A percentile compares a stretch with the other conserved stretches of the same genome.
These are phyloP conservation scores for Vanacampus margaritifer DNA, from an alignment of 2,113 vertebrate genomes.

Conservation along the genomic window DNA sequence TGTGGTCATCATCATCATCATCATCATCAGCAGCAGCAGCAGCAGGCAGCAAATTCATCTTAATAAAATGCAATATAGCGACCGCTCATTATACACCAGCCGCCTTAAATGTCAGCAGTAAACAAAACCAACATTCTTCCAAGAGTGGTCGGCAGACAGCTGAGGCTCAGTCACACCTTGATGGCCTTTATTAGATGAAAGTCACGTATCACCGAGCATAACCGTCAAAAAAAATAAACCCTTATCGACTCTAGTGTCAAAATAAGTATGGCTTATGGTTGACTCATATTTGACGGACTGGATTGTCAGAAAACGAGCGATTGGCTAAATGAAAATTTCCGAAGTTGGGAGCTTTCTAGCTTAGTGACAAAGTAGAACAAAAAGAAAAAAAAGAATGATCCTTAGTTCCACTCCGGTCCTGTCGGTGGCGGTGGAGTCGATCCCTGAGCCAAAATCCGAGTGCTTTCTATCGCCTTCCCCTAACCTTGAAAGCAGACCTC, in stretches of 20 bases:
- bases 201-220: neutral
- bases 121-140: constrained; percentile 41
- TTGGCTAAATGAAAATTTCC: neutral
- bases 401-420: neutral
- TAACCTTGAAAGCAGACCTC: too few relatives aligned
- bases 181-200: neutral
- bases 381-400: neutral
- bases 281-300: neutral
- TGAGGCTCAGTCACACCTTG: constrained; percentile 1
- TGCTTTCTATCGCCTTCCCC: neutral
- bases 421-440: too few relatives aligned
- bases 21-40: neutral
- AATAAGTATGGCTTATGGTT: neutral
- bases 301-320: neutral
- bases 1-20: constrained; percentile 9
- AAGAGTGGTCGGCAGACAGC: neutral
- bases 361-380: neutral
- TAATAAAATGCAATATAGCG: constrained; percentile 61
- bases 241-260: neutral
- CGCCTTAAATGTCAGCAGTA: constrained; percentile 51
- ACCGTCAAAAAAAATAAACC: neutral
- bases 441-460: too few relatives aligned
- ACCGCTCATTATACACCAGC: constrained; percentile 40
- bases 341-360: neutral
- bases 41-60: constrained; percentile 37